Percentiles rank a stretch among this genome's conserved stretches.
phyloP scores from a whole-genome alignment of 92 coral and sea anemone genomes.

The Epizoanthus ramosus region DNA sequence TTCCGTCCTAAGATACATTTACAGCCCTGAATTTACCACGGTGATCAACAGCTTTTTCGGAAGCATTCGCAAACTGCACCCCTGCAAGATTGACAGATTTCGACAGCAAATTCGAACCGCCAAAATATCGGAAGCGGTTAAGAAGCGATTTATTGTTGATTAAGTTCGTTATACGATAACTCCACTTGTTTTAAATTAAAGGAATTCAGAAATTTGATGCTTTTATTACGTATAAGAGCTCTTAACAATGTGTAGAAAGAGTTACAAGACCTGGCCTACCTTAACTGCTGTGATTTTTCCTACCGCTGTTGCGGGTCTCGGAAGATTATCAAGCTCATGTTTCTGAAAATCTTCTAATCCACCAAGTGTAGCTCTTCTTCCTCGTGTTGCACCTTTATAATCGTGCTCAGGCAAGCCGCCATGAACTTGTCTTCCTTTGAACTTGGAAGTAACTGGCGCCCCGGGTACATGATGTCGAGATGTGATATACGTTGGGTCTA shows the following conservation, averaged over 20 bases:
- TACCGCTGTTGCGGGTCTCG: constrained; percentile 92
- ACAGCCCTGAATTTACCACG: constrained; percentile 1
- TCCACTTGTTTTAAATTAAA: not conserved
- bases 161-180: constrained; percentile 34
- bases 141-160: not conserved
- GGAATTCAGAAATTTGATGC: constrained; percentile 37
- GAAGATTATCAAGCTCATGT: constrained; percentile 75
- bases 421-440: constrained; percentile 93
- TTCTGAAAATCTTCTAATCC: constrained; percentile 84
- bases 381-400: constrained; percentile 73
- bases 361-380: constrained; percentile 93
- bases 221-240: constrained; percentile 6
- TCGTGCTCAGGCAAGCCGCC: constrained; percentile 96
- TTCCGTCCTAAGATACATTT: not conserved
- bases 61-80: constrained; percentile 28
- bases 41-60: not conserved
- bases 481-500: constrained; percentile 97
- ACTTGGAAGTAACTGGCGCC: constrained; percentile 74
- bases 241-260: not conserved
- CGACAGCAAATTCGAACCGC: too few relatives aligned
- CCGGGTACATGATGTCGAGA: constrained; percentile 99
- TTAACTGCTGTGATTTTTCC: constrained; percentile 76
- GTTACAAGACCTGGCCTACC: constrained; percentile 56
- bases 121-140: too few relatives aligned
- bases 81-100: not conserved